Percentiles rank a stretch among this genome's conserved stretches.
These are phyloP conservation scores for Sclerurus mexicanus DNA, from an alignment of 2,113 vertebrate species.

Conservation along the genomic window DNA sequence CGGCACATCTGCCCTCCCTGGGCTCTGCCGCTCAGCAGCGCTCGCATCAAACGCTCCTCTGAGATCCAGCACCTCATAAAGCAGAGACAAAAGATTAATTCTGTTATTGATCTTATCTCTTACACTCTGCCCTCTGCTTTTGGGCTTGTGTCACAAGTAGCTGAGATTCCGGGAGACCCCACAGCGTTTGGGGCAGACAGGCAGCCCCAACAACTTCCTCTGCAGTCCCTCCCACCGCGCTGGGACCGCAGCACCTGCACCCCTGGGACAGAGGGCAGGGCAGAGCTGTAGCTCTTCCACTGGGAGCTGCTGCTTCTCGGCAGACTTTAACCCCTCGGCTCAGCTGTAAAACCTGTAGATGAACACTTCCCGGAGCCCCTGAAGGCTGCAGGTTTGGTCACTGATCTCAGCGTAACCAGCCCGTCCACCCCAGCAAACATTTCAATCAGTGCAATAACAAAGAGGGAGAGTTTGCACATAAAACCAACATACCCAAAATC, in stretches of 20 bases:
- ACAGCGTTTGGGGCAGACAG: neutral
- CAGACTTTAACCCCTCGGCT: neutral
- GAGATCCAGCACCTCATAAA: neutral
- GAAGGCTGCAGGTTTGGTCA: neutral
- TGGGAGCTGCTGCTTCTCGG: neutral
- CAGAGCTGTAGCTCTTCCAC: rapidly evolving
- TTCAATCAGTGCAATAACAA: rapidly evolving
- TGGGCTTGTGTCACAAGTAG: neutral
- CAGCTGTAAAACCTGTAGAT: neutral
- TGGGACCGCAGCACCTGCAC: rapidly evolving
- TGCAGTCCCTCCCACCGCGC: rapidly evolving
- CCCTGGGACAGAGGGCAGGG: neutral
- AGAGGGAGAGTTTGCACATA: neutral
- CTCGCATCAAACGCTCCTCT: neutral
- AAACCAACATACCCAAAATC: rapidly evolving
- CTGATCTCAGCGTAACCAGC: neutral
- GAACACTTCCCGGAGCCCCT: neutral
- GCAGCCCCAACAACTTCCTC: neutral
- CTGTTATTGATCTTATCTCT: neutral
- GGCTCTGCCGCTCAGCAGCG: neutral
- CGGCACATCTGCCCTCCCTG: neutral
- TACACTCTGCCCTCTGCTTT: neutral
- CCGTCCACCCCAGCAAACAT: neutral
- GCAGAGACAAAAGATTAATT: neutral
- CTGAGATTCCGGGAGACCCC: neutral